phyloP scores from a whole-genome alignment of 2,113 vertebrate species.

The Cyanoramphus novaezelandiae region DNA sequence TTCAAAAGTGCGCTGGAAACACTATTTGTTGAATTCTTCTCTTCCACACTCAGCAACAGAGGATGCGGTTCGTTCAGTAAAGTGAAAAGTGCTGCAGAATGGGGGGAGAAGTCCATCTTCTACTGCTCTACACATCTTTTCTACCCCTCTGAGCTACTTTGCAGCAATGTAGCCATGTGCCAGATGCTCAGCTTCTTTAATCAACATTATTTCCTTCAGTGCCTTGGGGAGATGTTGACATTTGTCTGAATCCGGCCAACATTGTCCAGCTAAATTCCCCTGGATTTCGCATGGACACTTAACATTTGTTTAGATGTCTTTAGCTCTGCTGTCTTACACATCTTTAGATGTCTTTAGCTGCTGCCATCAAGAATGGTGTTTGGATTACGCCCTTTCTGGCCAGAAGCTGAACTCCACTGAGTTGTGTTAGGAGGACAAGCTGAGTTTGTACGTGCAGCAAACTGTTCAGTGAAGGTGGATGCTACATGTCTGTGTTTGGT shows the following conservation, averaged over 20 bases:
- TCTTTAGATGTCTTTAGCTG: not conserved
- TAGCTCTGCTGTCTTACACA: not conserved
- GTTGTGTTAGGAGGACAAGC: not conserved
- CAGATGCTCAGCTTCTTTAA: not conserved
- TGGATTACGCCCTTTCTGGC: not conserved
- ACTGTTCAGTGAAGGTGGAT: not conserved
- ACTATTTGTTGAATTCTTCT: not conserved
- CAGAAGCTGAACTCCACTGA: not conserved
- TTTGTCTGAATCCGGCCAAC: not conserved
- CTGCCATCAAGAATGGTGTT: not conserved
- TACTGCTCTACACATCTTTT: not conserved
- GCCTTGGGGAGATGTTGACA: not conserved
- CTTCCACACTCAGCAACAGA: not conserved
- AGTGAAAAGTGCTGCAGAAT: not conserved
- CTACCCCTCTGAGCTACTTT: not conserved
- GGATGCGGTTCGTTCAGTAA: not conserved
- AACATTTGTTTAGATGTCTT: not conserved
- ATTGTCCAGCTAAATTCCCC: not conserved
- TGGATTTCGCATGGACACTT: not conserved
- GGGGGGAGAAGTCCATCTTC: not conserved
- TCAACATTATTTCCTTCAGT: not conserved
- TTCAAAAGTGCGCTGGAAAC: not conserved
- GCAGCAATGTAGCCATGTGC: not conserved
- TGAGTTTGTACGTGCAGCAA: not conserved
- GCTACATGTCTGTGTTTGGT: not conserved